These are phyloP conservation scores for Fopius arisanus DNA, from an alignment of 1,140 invertebrate species.

Conservation along the genomic window DNA sequence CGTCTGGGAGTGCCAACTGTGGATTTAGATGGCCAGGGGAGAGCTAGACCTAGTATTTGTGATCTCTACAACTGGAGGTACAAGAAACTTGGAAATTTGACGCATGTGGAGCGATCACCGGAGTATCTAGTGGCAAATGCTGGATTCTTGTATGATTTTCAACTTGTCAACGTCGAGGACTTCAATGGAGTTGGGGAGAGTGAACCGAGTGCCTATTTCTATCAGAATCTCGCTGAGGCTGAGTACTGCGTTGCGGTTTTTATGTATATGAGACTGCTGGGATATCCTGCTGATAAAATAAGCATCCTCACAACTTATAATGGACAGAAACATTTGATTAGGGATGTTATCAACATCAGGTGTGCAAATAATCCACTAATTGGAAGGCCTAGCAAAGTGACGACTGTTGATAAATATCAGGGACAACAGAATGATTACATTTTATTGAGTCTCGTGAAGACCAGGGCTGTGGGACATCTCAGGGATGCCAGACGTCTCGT, in stretches of 20 bases:
- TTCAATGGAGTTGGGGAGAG: conserved; percentile 97
- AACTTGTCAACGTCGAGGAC: conserved; percentile 95
- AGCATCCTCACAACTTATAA: conserved; percentile 99
- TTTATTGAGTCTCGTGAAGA: conserved; percentile 93
- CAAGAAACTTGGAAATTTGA: conserved; percentile 91
- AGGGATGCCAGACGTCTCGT: conserved; percentile 95
- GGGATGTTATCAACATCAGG: conserved; percentile 93
- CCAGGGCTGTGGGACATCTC: conserved; percentile 95
- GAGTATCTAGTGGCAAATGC: conserved; percentile 93
- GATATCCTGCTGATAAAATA: conserved; percentile 97
- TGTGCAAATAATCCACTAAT: conserved; percentile 98
- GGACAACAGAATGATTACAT: conserved; percentile 99
- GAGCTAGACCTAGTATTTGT: conserved; percentile 91
- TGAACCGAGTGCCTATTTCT: conserved; percentile 98
- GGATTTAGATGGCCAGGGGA: conserved; percentile 96
- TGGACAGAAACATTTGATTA: conserved; percentile 97
- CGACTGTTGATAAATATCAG: conserved; percentile 99
- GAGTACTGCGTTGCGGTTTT: conserved; percentile 98
- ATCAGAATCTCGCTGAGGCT: conserved; percentile 97
- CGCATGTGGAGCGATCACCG: conserved; percentile 81
- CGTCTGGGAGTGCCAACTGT: conserved; percentile 95
- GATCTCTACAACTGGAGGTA: conserved; percentile 98
- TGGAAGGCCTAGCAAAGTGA: conserved; percentile 93
- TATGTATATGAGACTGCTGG: conserved; percentile 98
- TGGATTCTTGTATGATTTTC: conserved; percentile 93